These are phyloP conservation scores for Alsophila aescularia DNA, from an alignment of 2,888 invertebrate species.

Conservation along the genomic window DNA sequence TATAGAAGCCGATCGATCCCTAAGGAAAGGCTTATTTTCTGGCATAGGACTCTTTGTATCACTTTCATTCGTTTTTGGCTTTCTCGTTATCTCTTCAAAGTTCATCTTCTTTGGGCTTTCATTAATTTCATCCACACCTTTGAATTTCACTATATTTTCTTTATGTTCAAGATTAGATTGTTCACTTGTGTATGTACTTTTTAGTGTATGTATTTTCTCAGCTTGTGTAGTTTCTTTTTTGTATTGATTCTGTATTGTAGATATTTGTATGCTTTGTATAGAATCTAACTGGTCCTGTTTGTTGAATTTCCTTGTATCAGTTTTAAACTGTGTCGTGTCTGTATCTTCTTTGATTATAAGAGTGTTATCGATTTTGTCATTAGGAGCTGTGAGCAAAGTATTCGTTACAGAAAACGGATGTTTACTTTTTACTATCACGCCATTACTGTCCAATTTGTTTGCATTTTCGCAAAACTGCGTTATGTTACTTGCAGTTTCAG, in stretches of 20 bases:
- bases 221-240: conserved; percentile 6
- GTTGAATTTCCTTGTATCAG: background rate
- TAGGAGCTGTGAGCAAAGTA: background rate
- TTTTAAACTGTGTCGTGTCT: background rate
- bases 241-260: background rate
- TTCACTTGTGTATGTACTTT: background rate
- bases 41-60: conserved; percentile 48
- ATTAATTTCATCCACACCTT: background rate
- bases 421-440: background rate
- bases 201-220: background rate
- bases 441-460: background rate
- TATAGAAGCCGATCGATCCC: conserved; percentile 86
- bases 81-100: conserved; percentile 61
- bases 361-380: conserved; percentile 11
- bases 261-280: background rate
- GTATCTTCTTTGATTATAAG: conserved; percentile 27
- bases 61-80: conserved; percentile 42
- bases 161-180: background rate
- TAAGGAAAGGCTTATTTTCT: conserved; percentile 73
- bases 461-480: conserved; percentile 30
- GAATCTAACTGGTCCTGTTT: background rate
- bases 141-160: conserved; percentile 5
- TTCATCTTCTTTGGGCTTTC: conserved; percentile 47
- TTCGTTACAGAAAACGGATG: conserved; percentile 12
- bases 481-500: conserved; percentile 60